These are phyloP conservation scores for Tenthredo notha DNA, from an alignment of 2,888 invertebrate genomes.

Conservation along the genomic window DNA sequence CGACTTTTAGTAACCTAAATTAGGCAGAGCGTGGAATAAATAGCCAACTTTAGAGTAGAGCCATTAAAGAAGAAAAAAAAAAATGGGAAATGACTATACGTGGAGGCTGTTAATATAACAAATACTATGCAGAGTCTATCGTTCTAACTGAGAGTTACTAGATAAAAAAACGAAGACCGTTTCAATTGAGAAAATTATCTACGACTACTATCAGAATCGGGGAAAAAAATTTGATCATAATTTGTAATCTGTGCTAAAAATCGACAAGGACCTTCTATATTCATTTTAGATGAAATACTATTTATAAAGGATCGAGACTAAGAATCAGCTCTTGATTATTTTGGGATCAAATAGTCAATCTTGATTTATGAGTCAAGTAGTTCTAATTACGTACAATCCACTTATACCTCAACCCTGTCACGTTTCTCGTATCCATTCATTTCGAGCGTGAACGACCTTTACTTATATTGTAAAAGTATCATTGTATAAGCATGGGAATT, in stretches of 20 bases:
- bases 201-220: not conserved
- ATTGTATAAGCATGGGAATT: not conserved
- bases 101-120: not conserved
- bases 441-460: not conserved
- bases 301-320: not conserved
- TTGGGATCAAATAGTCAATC: not conserved
- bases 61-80: too few relatives aligned
- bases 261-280: not conserved
- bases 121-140: not conserved
- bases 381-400: conserved; percentile 15
- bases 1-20: not conserved
- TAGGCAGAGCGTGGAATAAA: not conserved
- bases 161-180: not conserved
- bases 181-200: not conserved
- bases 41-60: not conserved
- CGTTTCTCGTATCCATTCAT: conserved; percentile 27
- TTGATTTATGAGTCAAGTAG: not conserved
- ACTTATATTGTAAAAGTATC: not conserved
- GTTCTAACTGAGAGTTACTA: not conserved
- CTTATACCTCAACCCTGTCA: conserved; percentile 33
- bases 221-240: not conserved
- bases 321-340: not conserved
- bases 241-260: not conserved
- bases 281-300: not conserved
- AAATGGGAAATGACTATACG: not conserved